phyloP scores from a whole-genome alignment of 92 coral and sea anemone species.

The Nematostella vectensis region DNA sequence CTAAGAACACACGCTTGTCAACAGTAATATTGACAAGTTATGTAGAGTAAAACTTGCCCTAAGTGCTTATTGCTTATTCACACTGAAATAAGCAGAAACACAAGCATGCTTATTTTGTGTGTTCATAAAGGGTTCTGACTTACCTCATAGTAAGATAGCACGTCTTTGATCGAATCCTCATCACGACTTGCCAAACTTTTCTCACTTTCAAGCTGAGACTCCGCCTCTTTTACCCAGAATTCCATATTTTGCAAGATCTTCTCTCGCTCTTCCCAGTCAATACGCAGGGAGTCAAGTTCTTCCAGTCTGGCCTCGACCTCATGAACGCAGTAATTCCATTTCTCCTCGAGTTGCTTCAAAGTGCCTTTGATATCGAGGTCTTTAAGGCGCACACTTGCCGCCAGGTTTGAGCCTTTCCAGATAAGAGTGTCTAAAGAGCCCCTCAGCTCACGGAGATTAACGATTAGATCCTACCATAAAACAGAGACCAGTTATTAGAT shows the following conservation, averaged over 20 bases:
- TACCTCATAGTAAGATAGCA: constrained; percentile 72
- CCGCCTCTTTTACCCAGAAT: constrained; percentile 61
- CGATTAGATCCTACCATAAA: constrained; percentile 47
- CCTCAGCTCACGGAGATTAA: constrained; percentile 64
- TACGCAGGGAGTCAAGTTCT: constrained; percentile 53
- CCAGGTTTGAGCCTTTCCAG: constrained; percentile 94
- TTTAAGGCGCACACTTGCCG: constrained; percentile 81
- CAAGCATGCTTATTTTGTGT: neutral
- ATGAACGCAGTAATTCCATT: constrained; percentile 70
- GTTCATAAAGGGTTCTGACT: too few species aligned
- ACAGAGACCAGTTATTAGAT: too few species aligned
- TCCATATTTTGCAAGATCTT: constrained; percentile 55
- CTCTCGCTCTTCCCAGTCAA: constrained; percentile 80
- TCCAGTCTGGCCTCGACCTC: constrained; percentile 53
- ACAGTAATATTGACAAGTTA: neutral
- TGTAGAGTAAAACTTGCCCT: neutral
- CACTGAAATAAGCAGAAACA: too few species aligned
- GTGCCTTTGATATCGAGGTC: constrained; percentile 83
- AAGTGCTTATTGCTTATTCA: too few species aligned
- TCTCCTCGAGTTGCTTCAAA: constrained; percentile 69
- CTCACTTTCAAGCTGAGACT: constrained; percentile 56
- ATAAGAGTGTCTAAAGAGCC: constrained; percentile 79
- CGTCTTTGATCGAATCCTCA: constrained; percentile 51
- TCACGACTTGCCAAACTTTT: constrained; percentile 53
- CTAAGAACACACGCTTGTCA: constrained; percentile 20